A percentile compares a stretch with the other conserved stretches of the same genome.
Conservation (phyloP, 2,113 vertebrate genomes). For the Orthonyx spaldingii region DNA sequence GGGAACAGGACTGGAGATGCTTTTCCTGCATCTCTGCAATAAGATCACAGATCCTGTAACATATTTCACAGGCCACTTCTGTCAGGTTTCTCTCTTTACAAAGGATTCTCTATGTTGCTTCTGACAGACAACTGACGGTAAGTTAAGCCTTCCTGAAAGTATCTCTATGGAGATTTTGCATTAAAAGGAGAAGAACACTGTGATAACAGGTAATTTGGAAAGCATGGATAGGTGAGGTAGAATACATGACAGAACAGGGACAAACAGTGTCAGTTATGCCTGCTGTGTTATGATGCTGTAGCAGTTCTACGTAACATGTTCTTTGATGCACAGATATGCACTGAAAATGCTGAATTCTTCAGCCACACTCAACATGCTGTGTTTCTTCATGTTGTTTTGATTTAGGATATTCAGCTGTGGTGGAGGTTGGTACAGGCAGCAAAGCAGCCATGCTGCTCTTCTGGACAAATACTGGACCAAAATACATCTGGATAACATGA, state of each 20-base stretch:
- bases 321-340: not conserved
- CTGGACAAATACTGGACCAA: conserved; percentile 95
- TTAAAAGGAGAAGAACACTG: not conserved
- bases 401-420: conserved; percentile 83
- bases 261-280: not conserved
- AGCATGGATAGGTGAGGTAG: not conserved
- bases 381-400: not conserved
- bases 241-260: rapidly evolving
- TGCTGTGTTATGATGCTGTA: not conserved
- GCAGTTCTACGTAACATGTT: not conserved
- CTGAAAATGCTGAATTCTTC: not conserved
- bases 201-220: not conserved
- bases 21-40: not conserved
- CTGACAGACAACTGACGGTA: not conserved
- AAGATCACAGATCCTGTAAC: not conserved
- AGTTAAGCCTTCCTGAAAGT: not conserved
- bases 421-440: conserved; percentile 85
- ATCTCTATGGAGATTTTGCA: not conserved
- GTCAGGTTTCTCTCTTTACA: not conserved
- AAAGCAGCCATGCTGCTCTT: conserved; percentile 84
- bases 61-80: not conserved
- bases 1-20: not conserved
- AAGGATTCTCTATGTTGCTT: not conserved
- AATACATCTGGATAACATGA: conserved; percentile 87
- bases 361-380: not conserved